Base-by-base conservation (phyloP, 2,113 vertebrate genomes). In the Gobio gobio region DNA sequence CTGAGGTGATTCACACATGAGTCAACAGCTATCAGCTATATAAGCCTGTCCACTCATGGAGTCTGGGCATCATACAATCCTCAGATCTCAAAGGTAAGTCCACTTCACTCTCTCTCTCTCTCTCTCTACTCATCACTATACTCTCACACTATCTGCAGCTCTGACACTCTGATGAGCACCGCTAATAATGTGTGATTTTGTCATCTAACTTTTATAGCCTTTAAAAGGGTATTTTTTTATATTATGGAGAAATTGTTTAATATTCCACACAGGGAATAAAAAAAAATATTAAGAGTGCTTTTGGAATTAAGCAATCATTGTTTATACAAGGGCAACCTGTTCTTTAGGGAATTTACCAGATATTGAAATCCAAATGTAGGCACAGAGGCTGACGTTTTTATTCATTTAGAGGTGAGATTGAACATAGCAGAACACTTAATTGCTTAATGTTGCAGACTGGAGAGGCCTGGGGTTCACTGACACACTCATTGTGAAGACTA, bases 1-100 rank as follows among this genome's bases (percentile, higher is more conserved):
- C 85, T 86, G 83, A 88, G 87, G 85, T 89, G 88, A 89, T 89
- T 89, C 88, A 89, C 45, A 75, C 85, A 83, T 89, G 88, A 89
- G 86, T 89, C 88, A 89, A 88, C 86, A 85, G 58, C 85, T 74
- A 86, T 79, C 78, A 85, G 82, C 88, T 89, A 89, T 89, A 89
- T 83, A 89, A 89, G 78, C 83, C 88, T 63, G 63, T 47, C 82
- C 84, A 82, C 87, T 88, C 85, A 89, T 88, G 88, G 87, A 86
- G 83, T 24, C 85, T 70, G 84, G 76, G 58, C 78, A 86, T 88
- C 85, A 85, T 45, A 88, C 87, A 87, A 85, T 47, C 84, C 76
- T 36, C 87, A 54, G 83, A 88, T 83, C 82, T 83, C 83, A 85
- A 88, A 87, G 88, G 87, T 88, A 86, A 86, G 81, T 43, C 45